Evolutionary conservation across 1,140 invertebrate species (phyloP), one percentile per base, ranked within the genome.

Genomic region (Sycobia sp.): DNA sequence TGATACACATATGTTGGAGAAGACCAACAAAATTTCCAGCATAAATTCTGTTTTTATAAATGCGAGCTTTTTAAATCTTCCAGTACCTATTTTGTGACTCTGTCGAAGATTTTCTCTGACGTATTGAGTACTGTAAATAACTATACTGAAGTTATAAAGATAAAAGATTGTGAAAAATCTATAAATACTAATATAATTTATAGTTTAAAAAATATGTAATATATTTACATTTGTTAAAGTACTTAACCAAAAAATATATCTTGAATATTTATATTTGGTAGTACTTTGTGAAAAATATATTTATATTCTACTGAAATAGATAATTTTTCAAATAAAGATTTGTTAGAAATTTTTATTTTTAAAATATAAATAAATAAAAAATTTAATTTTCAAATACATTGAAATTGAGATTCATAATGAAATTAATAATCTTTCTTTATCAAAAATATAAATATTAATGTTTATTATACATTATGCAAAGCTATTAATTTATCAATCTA

Each of bases 121-220:
- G 23, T 23, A 39, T 62, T 56, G 36, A 53, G 13, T 43, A n/a
- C 39, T 62, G 51, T 62, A 62, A 38, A 62, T 62, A 62, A 62
- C 38, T 25, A 22, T 46, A 13, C 8, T 34, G 46, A 1, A 41
- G 25, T 50, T 59, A 49, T 7, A 46, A 5, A 32, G 11, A 22
- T 43, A n/a, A 51, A 23, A 41, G 39, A 60, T 25, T 27, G 27
- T 27, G 2, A 20, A 9, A n/a, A 43, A 36, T 53, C 38, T 43
- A 32, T 51, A 27, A 18, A 50, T 22, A 27, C 10, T 32, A 44
- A 23, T 46, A 16, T 36, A 34, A 46, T 57, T 43, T 43, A 55
- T 55, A 20, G n/a, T n/a, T n/a, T n/a, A n/a, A n/a, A n/a, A 41
- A 43, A n/a, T n/a, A n/a, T 27, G 29, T n/a, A 41, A n/a, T 54